Percentiles rank a stretch among this genome's conserved stretches.
Evolutionary conservation across 2,113 vertebrate species (phyloP).

Genomic region (Indri indri): DNA sequence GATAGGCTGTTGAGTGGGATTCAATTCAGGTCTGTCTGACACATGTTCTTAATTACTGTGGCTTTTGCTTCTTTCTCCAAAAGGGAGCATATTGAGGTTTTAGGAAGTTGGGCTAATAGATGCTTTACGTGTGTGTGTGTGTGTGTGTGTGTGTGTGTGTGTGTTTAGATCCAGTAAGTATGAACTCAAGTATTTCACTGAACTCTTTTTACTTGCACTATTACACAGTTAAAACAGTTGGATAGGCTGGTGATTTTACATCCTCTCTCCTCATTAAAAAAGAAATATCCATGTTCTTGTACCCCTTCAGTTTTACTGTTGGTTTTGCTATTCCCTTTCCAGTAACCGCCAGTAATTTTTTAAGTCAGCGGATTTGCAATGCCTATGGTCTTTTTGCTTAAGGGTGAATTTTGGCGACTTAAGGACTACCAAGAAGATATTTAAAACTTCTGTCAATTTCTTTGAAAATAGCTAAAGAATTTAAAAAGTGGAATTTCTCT

Average conservation of each 20-base stretch:
- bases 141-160: background rate
- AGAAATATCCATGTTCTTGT: background rate
- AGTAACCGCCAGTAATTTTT: background rate
- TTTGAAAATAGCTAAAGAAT: constrained; percentile 64
- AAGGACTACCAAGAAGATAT: constrained; percentile 24
- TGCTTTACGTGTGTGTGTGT: background rate
- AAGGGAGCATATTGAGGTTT: background rate
- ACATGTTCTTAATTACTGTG: background rate
- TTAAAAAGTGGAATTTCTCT: constrained; percentile 44
- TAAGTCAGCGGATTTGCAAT: background rate
- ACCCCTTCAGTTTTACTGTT: background rate
- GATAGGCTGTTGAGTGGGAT: background rate
- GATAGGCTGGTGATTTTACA: background rate
- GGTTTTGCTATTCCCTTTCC: background rate
- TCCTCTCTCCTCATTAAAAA: background rate
- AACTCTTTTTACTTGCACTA: background rate
- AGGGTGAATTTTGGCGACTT: constrained; percentile 5
- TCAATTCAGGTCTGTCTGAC: background rate
- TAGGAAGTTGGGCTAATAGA: background rate
- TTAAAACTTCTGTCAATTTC: constrained; percentile 62
- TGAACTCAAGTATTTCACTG: constrained; percentile 4
- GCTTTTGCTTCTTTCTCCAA: background rate
- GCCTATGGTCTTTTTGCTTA: background rate
- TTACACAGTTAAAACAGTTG: background rate
- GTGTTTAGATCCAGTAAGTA: background rate